Conservation (phyloP, 1,140 invertebrate genomes). For the Macrosteles quadrilineatus region DNA sequence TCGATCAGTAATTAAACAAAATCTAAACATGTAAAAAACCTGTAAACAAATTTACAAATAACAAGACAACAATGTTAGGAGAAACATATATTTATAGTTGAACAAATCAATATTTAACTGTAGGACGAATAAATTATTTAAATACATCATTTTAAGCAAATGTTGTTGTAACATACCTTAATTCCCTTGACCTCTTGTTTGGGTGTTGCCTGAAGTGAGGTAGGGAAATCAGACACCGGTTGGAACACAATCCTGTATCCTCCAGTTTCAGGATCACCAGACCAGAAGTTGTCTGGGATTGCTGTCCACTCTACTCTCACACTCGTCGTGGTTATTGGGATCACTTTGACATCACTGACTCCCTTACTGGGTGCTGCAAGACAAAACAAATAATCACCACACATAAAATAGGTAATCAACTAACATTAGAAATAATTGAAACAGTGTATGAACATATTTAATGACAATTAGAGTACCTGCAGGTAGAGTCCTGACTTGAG, state of each 20-base stretch:
- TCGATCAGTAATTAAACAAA: no score
- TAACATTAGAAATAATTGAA: slow-evolving; percentile 32
- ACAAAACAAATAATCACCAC: slow-evolving; percentile 33
- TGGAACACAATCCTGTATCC: slow-evolving; percentile 89
- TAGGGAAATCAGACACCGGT: slow-evolving; percentile 83
- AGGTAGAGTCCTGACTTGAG: slow-evolving; percentile 83
- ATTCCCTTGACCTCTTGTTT: slow-evolving; percentile 81
- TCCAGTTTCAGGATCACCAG: slow-evolving; percentile 82
- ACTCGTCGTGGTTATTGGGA: slow-evolving; percentile 89
- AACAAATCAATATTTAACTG: no score
- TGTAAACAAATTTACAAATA: no score
- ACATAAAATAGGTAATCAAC: neutral
- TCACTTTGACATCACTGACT: slow-evolving; percentile 80
- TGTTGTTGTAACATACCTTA: no score
- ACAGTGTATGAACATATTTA: slow-evolving; percentile 25
- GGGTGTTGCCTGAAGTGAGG: slow-evolving; percentile 73
- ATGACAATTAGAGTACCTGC: slow-evolving; percentile 62
- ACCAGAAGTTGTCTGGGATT: slow-evolving; percentile 78
- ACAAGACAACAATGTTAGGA: no score
- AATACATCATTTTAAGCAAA: no score
- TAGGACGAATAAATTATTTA: no score
- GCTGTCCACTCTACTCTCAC: slow-evolving; percentile 84
- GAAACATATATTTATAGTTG: no score
- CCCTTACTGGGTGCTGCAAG: slow-evolving; percentile 77
- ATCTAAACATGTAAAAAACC: no score